Base-by-base conservation (phyloP, 2,113 vertebrate genomes). In the Hylia prasina region DNA sequence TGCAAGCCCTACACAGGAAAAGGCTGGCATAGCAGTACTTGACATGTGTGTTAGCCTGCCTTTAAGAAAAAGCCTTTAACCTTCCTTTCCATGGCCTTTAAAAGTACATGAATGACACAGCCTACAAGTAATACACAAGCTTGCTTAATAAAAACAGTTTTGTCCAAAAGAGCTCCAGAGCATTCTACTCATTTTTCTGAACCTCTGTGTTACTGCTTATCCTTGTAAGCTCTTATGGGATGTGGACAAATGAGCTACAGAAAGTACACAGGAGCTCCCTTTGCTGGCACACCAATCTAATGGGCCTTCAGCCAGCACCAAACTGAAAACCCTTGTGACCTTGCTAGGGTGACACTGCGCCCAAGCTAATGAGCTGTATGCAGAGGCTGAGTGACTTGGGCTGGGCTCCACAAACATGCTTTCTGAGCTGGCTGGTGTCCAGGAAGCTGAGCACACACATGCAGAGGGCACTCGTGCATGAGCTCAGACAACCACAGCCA, bases 361-460 rank as follows among this genome's bases (percentile, higher is more conserved):
- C 54, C 5, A 1, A 69, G 65, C 78, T 91, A 84, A 48, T 82
- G 76, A 56, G 40, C 75, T 4, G 2, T 56, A 33, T 65, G 75
- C 53, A 60, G 40, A 85, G n/a, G 66, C 85, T 94, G 45, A 93
- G 53, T 0, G 57, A 72, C 72, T 45, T 85, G 90, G 90, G 88
- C 58, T 82, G 66, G 92, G 88, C 90, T 93, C 80, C 78, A 64
- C 85, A 95, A 96, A 92, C 50, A 61, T 27, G 63, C 66, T 90
- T 91, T 80, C 75, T 39, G 48, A 58, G 31, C 65, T 95, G 95
- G 90, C 94, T 76, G 60, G 6, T 6, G 28, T 76, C 82, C 95
- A 94, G 73, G 53, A n/a, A 64, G 78, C 82, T 60, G 40, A 85
- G 86, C 56, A 58, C 4, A 7, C 48, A 51, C 40, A 48, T 10